Evolutionary conservation across 2,888 invertebrate species (phyloP), one percentile per base, ranked within the genome.

Genomic region (Stegophylla sp.): DNA sequence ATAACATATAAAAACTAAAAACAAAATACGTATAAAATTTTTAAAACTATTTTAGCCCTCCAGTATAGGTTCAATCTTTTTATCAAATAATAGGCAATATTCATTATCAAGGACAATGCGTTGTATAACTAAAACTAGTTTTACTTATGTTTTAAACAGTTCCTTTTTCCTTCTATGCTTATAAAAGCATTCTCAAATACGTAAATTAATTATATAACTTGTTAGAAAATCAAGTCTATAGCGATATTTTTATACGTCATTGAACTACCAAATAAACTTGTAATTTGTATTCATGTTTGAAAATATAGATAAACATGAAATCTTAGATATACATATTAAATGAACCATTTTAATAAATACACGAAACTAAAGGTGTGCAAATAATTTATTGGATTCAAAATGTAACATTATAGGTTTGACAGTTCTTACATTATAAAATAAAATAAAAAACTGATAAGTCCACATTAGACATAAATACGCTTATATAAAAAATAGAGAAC

Each of bases 91-190:
- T n/a, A n/a, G n/a, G n/a, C 28, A 61, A 45, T 17, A 3, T 43
- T 26, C 17, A 61, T n/a, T 73, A 28, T 45, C 73, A 45, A 73
- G 59, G 59, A 9, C 45, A 61, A n/a, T n/a, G 13, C 12, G 45
- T n/a, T n/a, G n/a, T 0, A 7, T 2, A 45, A 23, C 23, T 5
- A 43, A n/a, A 73, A 59, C 56, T 61, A 10, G 59, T 73, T 73
- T 73, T 26, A 45, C n/a, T 59, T 26, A 23, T 56, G 23, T 45
- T 13, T 59, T 73, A 15, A n/a, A 12, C n/a, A 26, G 12, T 73
- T 59, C 17, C 43, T 23, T 67, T 15, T 43, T 71, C 20, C 43
- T 61, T 45, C 45, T 28, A 45, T 17, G n/a, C 3, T 3, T n/a
- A n/a, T n/a, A n/a, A 12, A 59, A 59, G 26, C 23, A 12, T 26